Evolutionary conservation across 1,140 invertebrate genomes (phyloP), one percentile per base, ranked within the genome.

Genomic region (Pectinophora gossypiella): DNA sequence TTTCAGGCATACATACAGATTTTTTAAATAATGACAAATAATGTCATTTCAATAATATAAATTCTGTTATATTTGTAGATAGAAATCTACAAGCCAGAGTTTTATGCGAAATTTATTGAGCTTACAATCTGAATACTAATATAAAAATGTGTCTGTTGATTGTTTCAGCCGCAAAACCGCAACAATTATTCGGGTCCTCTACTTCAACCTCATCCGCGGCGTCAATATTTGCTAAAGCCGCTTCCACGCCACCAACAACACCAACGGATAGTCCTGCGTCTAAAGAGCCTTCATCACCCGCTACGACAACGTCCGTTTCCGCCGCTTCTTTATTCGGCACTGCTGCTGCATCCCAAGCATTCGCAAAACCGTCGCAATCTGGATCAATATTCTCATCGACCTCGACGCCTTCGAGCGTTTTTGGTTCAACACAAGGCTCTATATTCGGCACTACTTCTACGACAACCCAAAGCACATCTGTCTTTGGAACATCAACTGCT

Each of bases 241-340:
- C 32, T 42, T 32, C 42, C 10, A 5, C 53, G 4, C 23, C 23
- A 3, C 0, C 43, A 54, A 13, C 54, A 15, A 18, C 60, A 4
- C 36, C 55, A 38, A 51, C 52, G 16, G 23, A 44, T 35, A 16
- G 4, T 35, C 19, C 21, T 6, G 48, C 19, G 27, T 13, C 42
- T 44, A 49, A 52, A 18, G 19, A 38, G 27, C 49, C 54, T 18
- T 10, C 36, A 38, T 22, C 53, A 19, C 44, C 35, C 21, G 21
- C 22, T 36, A 27, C 44, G 20, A 45, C 63, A 27, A 59, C 69
- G 3, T 49, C 72, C 0, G 63, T 65, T 0, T 72, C 69, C 2
- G 52, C 72, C 0, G 63, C 67, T 0, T 72, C 68, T 45, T 61
- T 79, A 56, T 82, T 82, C 35, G 67, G 66, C 4, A 54, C 71